Evolutionary conservation across 2,113 vertebrate species (phyloP), one percentile per base, ranked within the genome.

Genomic region (Lipophrys pholis): DNA sequence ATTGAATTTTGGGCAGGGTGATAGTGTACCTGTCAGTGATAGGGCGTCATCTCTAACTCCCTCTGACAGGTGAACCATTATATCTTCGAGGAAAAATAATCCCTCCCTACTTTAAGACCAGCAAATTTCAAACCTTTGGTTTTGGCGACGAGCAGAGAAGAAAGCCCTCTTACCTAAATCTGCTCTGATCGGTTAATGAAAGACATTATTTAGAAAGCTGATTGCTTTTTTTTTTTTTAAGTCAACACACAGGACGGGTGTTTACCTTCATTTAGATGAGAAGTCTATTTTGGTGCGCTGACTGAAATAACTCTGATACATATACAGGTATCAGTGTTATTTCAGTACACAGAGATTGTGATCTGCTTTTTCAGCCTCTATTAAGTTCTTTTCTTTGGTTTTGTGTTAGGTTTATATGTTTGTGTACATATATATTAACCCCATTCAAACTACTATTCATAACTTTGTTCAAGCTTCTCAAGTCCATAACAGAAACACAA

Each of bases 111-210:
- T 86, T 90, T 85, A 91, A 91, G 76, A 88, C 69, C 69, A 75
- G 83, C 74, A 87, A 78, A 88, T 87, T 89, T 90, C 82, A 84
- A 74, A 77, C 78, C 71, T 67, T 76, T 83, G 66, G 56, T 30
- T 30, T 65, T 82, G 62, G 56, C 30, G 77, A 52, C 63, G 75
- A 73, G 77, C 53, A 76, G 68, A 39, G 70, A 64, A 81, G 78
- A 85, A 88, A 91, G 84, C 70, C 87, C 80, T 91, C 90, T 91
- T 91, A 91, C 76, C 69, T 88, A 90, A 92, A 91, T 91, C 91
- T 90, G 79, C 84, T 87, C 76, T 61, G 80, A 90, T 90, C 68
- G 57, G 63, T 89, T 89, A 92, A 91, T 90, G 82, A 92, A 89
- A 91, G 59, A 74, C 76, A 69, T 75, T 75, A 78, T 82, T 86